Evolutionary conservation across 2,113 vertebrate genomes (phyloP).

Genomic region (Muntiacus reevesi): DNA sequence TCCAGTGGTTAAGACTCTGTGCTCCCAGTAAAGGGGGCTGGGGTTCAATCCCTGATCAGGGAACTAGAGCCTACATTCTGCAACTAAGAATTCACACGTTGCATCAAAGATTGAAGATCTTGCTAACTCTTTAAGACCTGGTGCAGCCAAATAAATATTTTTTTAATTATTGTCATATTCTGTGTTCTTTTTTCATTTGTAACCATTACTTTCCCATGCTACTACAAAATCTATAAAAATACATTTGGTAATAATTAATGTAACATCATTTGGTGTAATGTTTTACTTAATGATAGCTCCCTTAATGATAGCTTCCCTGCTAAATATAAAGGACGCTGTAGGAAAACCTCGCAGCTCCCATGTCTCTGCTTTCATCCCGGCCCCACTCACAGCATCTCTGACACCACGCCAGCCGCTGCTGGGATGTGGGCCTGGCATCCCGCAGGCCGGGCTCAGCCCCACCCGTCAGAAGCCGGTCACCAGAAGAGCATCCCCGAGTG

Average conservation of each 20-base stretch:
- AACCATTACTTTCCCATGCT: neutral
- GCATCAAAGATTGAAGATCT: neutral
- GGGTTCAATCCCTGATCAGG: neutral
- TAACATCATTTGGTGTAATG: neutral
- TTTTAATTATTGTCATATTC: neutral
- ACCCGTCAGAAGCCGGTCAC: neutral
- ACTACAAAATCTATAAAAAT: neutral
- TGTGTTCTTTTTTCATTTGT: neutral
- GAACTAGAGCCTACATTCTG: neutral
- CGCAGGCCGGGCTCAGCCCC: neutral
- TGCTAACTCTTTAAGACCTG: neutral
- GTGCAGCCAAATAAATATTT: neutral
- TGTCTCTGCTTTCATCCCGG: neutral
- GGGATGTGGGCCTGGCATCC: rapidly evolving
- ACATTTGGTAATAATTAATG: neutral
- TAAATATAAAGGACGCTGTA: neutral
- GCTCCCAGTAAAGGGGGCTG: neutral
- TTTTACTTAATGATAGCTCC: neutral
- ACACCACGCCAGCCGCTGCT: neutral
- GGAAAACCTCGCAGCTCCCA: neutral
- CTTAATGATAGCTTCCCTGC: neutral
- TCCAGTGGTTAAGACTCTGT: neutral
- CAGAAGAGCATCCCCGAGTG: neutral
- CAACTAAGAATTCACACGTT: neutral
- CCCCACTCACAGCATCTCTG: neutral